Evolutionary conservation across 2,113 vertebrate genomes (phyloP).

Genomic region (Fulica atra): DNA sequence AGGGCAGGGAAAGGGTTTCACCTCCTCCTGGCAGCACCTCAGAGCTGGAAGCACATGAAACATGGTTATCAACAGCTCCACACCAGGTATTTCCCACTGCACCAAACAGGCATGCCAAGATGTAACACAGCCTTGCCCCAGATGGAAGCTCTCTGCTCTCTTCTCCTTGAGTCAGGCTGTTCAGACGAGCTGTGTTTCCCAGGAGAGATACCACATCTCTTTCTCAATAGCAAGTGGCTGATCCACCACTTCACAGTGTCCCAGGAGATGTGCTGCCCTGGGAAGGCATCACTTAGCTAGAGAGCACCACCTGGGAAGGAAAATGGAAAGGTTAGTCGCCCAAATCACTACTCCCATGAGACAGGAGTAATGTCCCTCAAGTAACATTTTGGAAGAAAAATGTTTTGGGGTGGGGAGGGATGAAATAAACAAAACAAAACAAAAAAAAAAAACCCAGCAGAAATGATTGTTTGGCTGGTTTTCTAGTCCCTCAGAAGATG

Average conservation of each 20-base stretch:
- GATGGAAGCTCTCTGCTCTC: not conserved
- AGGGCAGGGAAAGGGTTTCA: not conserved
- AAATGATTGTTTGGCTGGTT: not conserved
- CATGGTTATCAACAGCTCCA: not conserved
- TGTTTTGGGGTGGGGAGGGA: not conserved
- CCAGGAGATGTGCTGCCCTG: not conserved
- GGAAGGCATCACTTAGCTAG: not conserved
- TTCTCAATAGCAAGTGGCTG: rapidly evolving
- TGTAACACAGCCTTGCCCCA: not conserved
- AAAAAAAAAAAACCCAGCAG: not conserved
- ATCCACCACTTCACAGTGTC: rapidly evolving
- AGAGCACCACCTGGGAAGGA: not conserved
- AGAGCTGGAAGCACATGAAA: not conserved
- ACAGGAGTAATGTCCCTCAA: not conserved
- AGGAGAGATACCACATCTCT: not conserved
- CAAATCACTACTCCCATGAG: not conserved
- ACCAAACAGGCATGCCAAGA: not conserved
- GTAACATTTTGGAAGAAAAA: not conserved
- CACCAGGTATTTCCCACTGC: not conserved
- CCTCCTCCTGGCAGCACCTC: not conserved
- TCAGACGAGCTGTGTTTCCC: not conserved
- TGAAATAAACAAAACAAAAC: not conserved
- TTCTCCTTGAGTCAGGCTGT: not conserved
- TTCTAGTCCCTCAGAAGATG: not conserved
- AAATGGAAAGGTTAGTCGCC: not conserved